A percentile compares a stretch with the other conserved stretches of the same genome.
These are phyloP conservation scores for Julus scandinavius DNA, from an alignment of 2,888 invertebrate species.

Conservation along the genomic window DNA sequence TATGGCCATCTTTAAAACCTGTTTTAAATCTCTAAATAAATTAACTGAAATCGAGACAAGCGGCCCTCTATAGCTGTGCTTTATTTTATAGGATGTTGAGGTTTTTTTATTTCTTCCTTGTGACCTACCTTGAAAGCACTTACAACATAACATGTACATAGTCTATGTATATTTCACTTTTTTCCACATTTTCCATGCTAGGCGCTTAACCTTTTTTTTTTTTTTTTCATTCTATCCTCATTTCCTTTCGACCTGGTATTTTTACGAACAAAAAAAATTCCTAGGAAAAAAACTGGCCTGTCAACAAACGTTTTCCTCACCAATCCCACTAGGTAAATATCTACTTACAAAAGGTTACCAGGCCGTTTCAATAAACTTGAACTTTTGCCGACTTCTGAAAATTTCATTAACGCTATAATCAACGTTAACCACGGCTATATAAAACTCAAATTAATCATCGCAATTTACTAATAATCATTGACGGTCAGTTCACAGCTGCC, in stretches of 20 bases:
- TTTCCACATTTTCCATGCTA: neutral
- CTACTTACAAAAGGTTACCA: conserved; percentile 12
- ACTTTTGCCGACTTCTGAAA: neutral
- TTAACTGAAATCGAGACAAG: neutral
- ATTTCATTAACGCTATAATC: conserved; percentile 4
- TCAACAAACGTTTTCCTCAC: conserved; percentile 35
- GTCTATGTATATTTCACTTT: neutral
- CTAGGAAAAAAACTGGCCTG: conserved; percentile 1
- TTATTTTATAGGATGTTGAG: neutral
- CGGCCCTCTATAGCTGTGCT: neutral
- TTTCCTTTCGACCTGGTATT: conserved; percentile 42
- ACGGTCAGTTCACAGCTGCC: neutral
- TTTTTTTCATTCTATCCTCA: conserved; percentile 17
- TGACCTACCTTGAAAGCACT: conserved; percentile 12
- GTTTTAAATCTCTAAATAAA: neutral
- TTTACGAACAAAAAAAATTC: conserved; percentile 6
- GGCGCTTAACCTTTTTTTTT: neutral
- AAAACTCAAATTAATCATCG: neutral
- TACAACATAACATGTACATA: neutral
- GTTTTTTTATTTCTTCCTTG: conserved; percentile 24
- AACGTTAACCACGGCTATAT: neutral
- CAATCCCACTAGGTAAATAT: conserved; percentile 30
- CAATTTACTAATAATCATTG: neutral
- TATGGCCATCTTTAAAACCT: neutral
- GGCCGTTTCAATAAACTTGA: conserved; percentile 38